Conservation (phyloP, 1,140 invertebrate genomes). For the Notospermus geniculatus region DNA sequence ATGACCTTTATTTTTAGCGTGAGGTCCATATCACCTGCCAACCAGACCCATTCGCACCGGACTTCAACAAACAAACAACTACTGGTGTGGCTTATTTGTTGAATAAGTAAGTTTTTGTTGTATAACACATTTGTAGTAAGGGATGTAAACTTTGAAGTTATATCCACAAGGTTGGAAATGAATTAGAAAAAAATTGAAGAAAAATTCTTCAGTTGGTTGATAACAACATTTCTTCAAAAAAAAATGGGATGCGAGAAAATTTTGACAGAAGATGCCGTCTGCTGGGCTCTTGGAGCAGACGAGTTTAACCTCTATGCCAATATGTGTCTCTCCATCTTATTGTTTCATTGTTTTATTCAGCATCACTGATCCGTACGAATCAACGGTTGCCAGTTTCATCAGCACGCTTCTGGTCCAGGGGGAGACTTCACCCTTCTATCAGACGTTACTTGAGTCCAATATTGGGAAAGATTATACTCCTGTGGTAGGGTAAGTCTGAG, state of each 20-base stretch:
- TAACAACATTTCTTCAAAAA: too few relatives aligned
- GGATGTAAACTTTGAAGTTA: not conserved
- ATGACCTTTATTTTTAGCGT: conserved; percentile 38
- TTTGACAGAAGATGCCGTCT: too few relatives aligned
- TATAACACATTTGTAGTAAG: not conserved
- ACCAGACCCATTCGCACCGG: conserved; percentile 76
- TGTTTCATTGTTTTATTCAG: conserved; percentile 53
- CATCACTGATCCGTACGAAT: conserved; percentile 75
- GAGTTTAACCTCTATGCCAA: too few relatives aligned
- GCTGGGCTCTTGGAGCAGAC: too few relatives aligned
- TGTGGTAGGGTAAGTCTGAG: conserved; percentile 51
- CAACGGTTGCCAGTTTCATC: conserved; percentile 74
- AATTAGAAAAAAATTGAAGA: too few relatives aligned
- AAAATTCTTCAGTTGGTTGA: not conserved
- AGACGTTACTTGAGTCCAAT: conserved; percentile 81
- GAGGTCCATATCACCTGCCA: conserved; percentile 69
- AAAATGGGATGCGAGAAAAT: too few relatives aligned
- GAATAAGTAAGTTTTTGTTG: conserved; percentile 36
- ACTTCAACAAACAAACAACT: conserved; percentile 78
- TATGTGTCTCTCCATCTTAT: not conserved
- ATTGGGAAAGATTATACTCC: conserved; percentile 73
- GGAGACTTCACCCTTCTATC: conserved; percentile 89
- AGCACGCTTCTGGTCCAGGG: conserved; percentile 78
- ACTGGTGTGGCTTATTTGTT: conserved; percentile 77
- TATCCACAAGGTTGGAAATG: too few relatives aligned